phyloP scores from a whole-genome alignment of 2,113 vertebrate genomes.

The Drymodes brunneopygia region DNA sequence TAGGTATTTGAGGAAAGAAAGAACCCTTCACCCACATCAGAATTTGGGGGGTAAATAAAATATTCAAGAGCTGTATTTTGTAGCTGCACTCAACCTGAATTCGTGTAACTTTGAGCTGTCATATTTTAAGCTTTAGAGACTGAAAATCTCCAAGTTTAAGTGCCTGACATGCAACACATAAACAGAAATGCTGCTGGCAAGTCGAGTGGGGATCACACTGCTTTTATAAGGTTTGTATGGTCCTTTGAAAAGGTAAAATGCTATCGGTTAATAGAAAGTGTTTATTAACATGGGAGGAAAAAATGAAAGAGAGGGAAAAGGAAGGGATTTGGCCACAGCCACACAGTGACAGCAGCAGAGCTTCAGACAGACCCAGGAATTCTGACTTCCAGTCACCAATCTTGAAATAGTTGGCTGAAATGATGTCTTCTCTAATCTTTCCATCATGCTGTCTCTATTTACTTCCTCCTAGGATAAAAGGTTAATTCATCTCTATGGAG shows the following conservation, averaged over 20 bases:
- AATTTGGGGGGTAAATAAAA: neutral
- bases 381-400: neutral
- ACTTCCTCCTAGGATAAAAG: constrained; percentile 18
- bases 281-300: neutral
- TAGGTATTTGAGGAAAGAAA: neutral
- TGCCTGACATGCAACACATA: neutral
- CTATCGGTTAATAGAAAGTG: neutral
- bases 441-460: neutral
- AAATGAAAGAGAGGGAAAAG: neutral
- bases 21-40: neutral
- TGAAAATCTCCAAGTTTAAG: neutral
- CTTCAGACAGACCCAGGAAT: neutral
- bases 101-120: neutral
- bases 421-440: neutral
- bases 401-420: neutral
- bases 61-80: neutral
- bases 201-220: neutral
- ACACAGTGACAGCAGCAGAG: neutral
- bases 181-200: neutral
- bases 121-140: neutral
- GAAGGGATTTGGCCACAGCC: neutral
- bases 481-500: constrained; percentile 1
- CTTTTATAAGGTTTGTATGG: neutral
- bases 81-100: neutral
- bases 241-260: neutral